Evolutionary conservation across 2,888 invertebrate genomes (phyloP).

Genomic region (Amaurobius ferox): DNA sequence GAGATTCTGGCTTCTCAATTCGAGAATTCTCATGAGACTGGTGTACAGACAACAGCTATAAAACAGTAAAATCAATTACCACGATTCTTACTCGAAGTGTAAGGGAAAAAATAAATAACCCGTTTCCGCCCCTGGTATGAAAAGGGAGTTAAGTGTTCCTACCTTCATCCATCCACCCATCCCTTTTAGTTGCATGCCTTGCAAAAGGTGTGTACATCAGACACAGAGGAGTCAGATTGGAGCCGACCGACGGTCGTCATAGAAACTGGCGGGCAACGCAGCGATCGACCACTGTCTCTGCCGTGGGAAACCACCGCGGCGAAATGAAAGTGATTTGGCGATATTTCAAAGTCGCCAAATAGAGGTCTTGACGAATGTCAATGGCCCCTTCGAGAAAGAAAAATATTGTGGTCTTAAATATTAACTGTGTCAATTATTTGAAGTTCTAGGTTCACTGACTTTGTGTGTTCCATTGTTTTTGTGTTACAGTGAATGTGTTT

Average conservation of each 20-base stretch:
- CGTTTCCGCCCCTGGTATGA: not conserved
- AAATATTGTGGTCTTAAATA: too few species aligned
- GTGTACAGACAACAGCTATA: not conserved
- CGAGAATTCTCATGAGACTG: not conserved
- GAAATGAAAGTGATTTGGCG: not conserved
- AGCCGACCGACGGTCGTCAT: conserved; percentile 62
- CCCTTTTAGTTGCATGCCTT: conserved; percentile 28
- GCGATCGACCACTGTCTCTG: conserved; percentile 59
- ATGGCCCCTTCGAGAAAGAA: not conserved
- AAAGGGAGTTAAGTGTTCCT: not conserved
- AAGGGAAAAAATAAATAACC: not conserved
- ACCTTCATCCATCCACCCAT: conserved; percentile 13
- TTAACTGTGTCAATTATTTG: too few species aligned
- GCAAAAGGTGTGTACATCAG: conserved; percentile 66
- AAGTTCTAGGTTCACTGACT: too few species aligned
- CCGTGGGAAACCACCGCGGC: not conserved
- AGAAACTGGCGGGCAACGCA: conserved; percentile 42
- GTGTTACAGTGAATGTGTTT: too few species aligned
- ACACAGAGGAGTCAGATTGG: conserved; percentile 70
- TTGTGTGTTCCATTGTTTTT: too few species aligned
- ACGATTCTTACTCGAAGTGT: not conserved
- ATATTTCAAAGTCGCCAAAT: not conserved
- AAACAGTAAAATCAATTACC: not conserved
- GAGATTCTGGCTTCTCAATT: not conserved
- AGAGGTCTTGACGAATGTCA: not conserved